Percentiles rank a stretch among this genome's conserved stretches.
These are phyloP conservation scores for Alfaro cultratus DNA, from an alignment of 2,797 vertebrate species.

Conservation along the genomic window DNA sequence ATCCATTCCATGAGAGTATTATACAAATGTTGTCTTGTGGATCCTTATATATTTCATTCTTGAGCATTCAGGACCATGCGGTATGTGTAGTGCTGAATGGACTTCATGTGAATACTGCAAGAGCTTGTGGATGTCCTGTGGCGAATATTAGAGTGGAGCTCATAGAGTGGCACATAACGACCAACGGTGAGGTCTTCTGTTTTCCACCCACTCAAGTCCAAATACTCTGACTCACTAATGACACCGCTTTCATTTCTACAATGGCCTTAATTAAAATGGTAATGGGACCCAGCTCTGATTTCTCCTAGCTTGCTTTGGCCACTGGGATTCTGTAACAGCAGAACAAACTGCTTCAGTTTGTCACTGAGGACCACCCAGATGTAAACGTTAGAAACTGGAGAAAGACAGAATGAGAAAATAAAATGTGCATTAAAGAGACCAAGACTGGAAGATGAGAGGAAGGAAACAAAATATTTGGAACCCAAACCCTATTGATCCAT, in stretches of 20 bases:
- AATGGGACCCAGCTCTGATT: slow-evolving; percentile 31
- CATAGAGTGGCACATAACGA: neutral
- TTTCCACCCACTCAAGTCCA: neutral
- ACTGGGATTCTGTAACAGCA: slow-evolving; percentile 9
- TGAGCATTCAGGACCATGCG: neutral
- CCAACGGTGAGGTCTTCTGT: neutral
- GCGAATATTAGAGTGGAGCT: neutral
- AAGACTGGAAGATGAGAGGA: slow-evolving; percentile 6
- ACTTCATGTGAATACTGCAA: neutral
- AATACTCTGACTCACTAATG: neutral
- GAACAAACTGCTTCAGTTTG: slow-evolving; percentile 27
- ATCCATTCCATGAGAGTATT: neutral
- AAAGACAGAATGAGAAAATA: slow-evolving; percentile 12
- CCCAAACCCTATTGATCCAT: slow-evolving; percentile 59
- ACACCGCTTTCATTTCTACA: slow-evolving; percentile 18
- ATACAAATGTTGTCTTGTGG: neutral
- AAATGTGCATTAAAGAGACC: slow-evolving; percentile 17
- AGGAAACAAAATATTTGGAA: slow-evolving; percentile 32
- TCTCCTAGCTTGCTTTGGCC: slow-evolving; percentile 13
- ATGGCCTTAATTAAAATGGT: slow-evolving; percentile 45
- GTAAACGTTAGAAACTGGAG: slow-evolving; percentile 15
- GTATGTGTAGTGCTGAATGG: neutral
- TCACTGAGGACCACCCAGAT: slow-evolving; percentile 46
- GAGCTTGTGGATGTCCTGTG: neutral
- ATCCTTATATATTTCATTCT: neutral